A percentile compares a stretch with the other conserved stretches of the same genome.
phyloP scores from a whole-genome alignment of 1,140 invertebrate genomes.

The Drosophila cardini region DNA sequence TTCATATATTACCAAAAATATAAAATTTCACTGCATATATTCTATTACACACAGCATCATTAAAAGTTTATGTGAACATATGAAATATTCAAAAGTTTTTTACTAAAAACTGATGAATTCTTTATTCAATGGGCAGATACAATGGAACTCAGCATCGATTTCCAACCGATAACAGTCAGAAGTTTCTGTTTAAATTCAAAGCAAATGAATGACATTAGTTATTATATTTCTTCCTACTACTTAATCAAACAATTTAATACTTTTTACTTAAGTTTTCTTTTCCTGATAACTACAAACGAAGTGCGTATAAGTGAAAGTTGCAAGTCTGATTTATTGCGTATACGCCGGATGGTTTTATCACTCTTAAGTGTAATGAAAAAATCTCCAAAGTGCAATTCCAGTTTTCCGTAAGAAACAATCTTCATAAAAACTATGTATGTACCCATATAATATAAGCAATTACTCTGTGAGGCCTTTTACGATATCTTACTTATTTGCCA shows the following conservation, averaged over 20 bases:
- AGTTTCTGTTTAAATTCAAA: no score
- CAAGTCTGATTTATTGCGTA: slow-evolving; percentile 39
- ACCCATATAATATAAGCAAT: slow-evolving; percentile 66
- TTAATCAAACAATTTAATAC: not conserved
- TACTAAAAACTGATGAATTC: no score
- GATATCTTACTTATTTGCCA: slow-evolving; percentile 71
- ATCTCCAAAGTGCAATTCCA: slow-evolving; percentile 57
- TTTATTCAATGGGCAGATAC: no score
- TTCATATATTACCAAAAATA: no score
- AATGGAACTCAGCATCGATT: no score
- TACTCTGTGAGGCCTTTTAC: slow-evolving; percentile 59
- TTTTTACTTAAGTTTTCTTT: not conserved
- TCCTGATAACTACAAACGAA: not conserved
- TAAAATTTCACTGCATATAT: no score
- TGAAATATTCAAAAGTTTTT: no score
- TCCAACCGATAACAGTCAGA: no score
- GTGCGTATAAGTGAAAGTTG: not conserved
- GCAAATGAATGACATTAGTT: no score
- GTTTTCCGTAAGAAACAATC: slow-evolving; percentile 54
- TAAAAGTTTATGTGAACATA: no score
- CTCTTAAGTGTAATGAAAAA: slow-evolving; percentile 44
- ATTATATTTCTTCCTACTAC: no score
- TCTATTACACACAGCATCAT: no score
- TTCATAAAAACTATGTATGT: slow-evolving; percentile 61
- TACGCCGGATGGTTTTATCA: slow-evolving; percentile 47